Evolutionary conservation across 2,888 invertebrate genomes (phyloP).

Genomic region (Diplazon laetatorius): DNA sequence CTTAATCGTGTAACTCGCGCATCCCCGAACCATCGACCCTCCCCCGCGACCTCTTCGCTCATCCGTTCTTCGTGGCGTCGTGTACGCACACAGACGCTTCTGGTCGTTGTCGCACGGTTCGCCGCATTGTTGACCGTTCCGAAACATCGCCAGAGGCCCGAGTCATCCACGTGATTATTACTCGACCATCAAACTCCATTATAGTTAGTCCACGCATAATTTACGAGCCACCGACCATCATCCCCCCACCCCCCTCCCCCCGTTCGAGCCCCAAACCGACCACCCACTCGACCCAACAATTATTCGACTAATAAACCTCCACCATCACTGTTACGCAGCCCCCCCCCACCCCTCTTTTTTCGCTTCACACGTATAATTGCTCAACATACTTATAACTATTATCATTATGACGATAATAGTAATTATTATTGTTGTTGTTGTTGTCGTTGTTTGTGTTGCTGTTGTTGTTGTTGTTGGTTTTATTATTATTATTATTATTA

Average conservation of each 20-base stretch:
- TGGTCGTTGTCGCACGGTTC: conserved; percentile 1
- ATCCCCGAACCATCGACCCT: not conserved
- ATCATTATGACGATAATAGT: not conserved
- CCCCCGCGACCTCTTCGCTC: conserved; percentile 19
- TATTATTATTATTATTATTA: not conserved
- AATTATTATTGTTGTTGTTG: not conserved
- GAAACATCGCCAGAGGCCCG: conserved; percentile 61
- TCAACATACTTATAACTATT: not conserved
- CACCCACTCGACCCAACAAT: too few species aligned
- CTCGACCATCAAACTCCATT: conserved; percentile 70
- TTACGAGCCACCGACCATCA: conserved; percentile 69
- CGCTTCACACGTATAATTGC: not conserved
- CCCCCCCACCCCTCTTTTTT: too few species aligned
- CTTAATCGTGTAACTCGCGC: too few species aligned
- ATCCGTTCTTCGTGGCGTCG: conserved; percentile 29
- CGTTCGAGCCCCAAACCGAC: too few species aligned
- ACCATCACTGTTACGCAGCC: conserved; percentile 2
- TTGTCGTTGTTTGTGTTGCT: not conserved
- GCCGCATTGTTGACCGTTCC: conserved; percentile 62
- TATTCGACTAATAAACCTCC: conserved; percentile 36
- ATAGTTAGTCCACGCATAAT: conserved; percentile 76
- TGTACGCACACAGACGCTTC: conserved; percentile 17
- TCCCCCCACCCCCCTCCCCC: too few species aligned
- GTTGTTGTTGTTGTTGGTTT: not conserved
- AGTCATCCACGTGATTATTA: conserved; percentile 2